These are phyloP conservation scores for Harpegnathos saltator DNA, from an alignment of 1,140 invertebrate genomes.

Conservation along the genomic window DNA sequence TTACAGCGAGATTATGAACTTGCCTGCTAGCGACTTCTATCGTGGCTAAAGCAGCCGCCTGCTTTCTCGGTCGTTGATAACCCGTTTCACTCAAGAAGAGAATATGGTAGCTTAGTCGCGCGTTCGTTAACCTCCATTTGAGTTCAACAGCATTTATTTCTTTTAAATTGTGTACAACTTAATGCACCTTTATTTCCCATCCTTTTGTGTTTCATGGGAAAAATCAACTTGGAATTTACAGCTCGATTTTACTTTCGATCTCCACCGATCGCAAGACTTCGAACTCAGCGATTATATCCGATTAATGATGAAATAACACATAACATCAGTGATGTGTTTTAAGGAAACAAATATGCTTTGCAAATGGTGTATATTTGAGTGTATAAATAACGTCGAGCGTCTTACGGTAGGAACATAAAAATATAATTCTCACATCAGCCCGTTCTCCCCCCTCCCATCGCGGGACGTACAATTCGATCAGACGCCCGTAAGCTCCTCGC, in stretches of 20 bases:
- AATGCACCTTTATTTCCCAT: neutral
- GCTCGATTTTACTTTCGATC: neutral
- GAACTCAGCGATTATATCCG: neutral
- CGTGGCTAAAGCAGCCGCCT: conserved; percentile 2
- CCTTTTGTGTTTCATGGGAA: neutral
- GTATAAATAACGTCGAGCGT: too few relatives aligned
- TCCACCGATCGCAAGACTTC: neutral
- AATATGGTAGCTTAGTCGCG: neutral
- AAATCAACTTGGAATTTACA: neutral
- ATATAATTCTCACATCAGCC: neutral
- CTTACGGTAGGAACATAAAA: too few relatives aligned
- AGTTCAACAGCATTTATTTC: neutral
- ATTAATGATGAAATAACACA: too few relatives aligned
- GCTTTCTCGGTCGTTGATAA: conserved; percentile 12
- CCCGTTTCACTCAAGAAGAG: neutral
- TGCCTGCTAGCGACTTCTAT: neutral
- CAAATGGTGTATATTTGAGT: too few relatives aligned
- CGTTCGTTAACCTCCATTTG: neutral
- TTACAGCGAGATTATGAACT: neutral
- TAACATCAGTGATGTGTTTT: too few relatives aligned
- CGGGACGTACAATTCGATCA: neutral
- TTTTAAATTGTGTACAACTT: neutral
- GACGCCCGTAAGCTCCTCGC: neutral
- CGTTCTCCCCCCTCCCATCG: neutral
- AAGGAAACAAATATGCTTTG: too few relatives aligned